These are phyloP conservation scores for Erythrocercus mccallii DNA, from an alignment of 2,113 vertebrate species.

Conservation along the genomic window DNA sequence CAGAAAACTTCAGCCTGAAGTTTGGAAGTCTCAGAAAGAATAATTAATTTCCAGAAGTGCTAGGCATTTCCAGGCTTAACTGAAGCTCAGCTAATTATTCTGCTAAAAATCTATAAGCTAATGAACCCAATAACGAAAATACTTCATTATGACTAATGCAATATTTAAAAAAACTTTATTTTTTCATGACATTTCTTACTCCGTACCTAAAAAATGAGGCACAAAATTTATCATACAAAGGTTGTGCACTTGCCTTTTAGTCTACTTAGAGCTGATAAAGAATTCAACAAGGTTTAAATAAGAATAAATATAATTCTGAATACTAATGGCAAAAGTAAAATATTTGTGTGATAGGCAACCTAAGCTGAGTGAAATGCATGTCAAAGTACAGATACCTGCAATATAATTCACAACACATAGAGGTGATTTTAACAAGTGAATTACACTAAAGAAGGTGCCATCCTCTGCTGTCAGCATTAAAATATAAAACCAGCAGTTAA, in stretches of 20 bases:
- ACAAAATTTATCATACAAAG: not conserved
- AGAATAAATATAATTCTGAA: not conserved
- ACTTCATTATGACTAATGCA: not conserved
- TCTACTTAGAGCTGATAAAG: not conserved
- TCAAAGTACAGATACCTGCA: not conserved
- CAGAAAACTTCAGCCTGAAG: not conserved
- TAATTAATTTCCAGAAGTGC: not conserved
- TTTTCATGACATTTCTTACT: not conserved
- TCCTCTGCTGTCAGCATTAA: not conserved
- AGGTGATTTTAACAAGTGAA: not conserved
- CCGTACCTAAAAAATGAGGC: not conserved
- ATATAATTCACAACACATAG: not conserved
- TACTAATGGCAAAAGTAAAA: not conserved
- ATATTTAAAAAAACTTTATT: not conserved
- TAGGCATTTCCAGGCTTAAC: not conserved
- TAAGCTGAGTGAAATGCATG: not conserved
- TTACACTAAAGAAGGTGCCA: not conserved
- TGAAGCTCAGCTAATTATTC: not conserved
- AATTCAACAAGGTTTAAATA: not conserved
- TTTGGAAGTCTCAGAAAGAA: not conserved
- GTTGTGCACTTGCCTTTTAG: not conserved
- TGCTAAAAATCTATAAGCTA: not conserved
- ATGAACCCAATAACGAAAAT: not conserved
- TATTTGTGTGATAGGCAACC: rapidly evolving
- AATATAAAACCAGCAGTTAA: not conserved